Evolutionary conservation across 2,797 vertebrate species (phyloP).

Genomic region (Lophius americanus): DNA sequence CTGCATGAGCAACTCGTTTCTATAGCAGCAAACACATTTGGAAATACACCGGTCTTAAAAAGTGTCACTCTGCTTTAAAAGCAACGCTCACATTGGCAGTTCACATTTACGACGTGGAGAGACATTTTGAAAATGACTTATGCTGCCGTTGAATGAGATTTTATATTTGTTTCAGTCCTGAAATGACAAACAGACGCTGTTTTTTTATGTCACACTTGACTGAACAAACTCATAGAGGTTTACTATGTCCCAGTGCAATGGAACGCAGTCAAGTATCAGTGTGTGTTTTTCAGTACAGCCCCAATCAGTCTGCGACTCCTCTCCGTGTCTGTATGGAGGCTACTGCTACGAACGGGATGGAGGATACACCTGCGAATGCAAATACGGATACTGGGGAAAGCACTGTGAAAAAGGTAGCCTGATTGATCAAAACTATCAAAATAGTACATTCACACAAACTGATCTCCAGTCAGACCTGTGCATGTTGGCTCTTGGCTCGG

Average conservation of each 20-base stretch:
- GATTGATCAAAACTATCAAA: not conserved
- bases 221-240: constrained; percentile 39
- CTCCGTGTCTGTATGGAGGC: constrained; percentile 95
- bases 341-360: constrained; percentile 90
- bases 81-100: constrained; percentile 20
- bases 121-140: constrained; percentile 36
- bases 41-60: constrained; percentile 28
- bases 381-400: constrained; percentile 88
- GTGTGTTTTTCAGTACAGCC: constrained; percentile 90
- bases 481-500: constrained; percentile 27
- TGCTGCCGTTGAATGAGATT: constrained; percentile 24
- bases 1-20: constrained; percentile 44
- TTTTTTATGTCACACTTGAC: constrained; percentile 28
- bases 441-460: constrained; percentile 4
- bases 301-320: constrained; percentile 93
- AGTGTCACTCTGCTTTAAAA: constrained; percentile 34
- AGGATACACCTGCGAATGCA: constrained; percentile 91
- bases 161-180: constrained; percentile 25
- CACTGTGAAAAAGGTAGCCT: constrained; percentile 94
- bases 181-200: constrained; percentile 47
- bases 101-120: constrained; percentile 14
- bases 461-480: constrained; percentile 10
- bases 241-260: constrained; percentile 47
- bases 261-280: constrained; percentile 82
- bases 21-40: constrained; percentile 50